These are phyloP conservation scores for Opisthocomus hoazin DNA, from an alignment of 2,113 vertebrate species.

Conservation along the genomic window DNA sequence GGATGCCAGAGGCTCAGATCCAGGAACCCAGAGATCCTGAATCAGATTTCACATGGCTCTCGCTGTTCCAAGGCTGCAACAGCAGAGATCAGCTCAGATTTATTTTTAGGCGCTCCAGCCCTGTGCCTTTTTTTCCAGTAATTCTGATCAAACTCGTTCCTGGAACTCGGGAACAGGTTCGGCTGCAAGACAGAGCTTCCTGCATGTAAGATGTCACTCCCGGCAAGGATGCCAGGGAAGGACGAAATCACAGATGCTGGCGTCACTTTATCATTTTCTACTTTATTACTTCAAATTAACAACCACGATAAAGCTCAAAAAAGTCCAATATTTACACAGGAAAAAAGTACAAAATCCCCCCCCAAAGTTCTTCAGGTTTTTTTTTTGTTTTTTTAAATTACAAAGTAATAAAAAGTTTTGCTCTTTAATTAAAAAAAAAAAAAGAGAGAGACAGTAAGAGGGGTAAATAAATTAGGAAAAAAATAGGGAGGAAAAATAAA, in stretches of 20 bases:
- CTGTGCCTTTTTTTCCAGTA: neutral
- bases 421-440: slow-evolving; percentile 82
- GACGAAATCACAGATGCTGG: slow-evolving; percentile 39
- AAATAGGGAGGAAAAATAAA: slow-evolving; percentile 67
- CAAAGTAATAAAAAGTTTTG: slow-evolving; percentile 86
- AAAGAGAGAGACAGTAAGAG: slow-evolving; percentile 61
- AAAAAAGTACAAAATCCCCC: slow-evolving; percentile 86
- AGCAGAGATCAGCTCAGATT: neutral
- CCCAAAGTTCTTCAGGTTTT: slow-evolving; percentile 80
- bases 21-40: neutral
- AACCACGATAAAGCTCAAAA: slow-evolving; percentile 87
- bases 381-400: slow-evolving; percentile 82
- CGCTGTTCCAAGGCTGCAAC: neutral
- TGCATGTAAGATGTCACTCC: neutral
- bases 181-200: neutral
- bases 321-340: slow-evolving; percentile 88
- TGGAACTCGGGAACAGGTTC: slow-evolving; percentile 24
- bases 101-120: slow-evolving; percentile 27
- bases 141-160: slow-evolving; percentile 31
- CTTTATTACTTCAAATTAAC: slow-evolving; percentile 89
- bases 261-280: slow-evolving; percentile 80
- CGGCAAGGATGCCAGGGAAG: neutral
- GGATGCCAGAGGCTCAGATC: neutral
- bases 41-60: slow-evolving; percentile 20
- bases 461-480: slow-evolving; percentile 65